Evolutionary conservation across 1,140 invertebrate species (phyloP).

Genomic region (Macrocentrus cingulum): DNA sequence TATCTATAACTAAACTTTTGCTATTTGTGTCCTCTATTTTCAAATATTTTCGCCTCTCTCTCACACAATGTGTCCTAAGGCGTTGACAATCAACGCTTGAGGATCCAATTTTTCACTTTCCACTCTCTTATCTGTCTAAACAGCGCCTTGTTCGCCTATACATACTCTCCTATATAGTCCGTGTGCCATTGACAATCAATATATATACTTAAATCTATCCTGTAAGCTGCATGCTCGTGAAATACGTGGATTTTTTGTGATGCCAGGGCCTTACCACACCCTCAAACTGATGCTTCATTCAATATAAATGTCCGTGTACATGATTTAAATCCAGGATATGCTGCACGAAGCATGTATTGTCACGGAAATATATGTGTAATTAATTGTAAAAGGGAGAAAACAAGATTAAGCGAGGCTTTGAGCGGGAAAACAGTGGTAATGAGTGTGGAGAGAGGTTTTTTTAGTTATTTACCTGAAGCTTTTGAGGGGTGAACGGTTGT

Average conservation of each 20-base stretch:
- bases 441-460: background rate
- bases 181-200: conserved; percentile 15
- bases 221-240: conserved; percentile 36
- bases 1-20: conserved; percentile 1
- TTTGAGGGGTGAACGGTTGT: conserved; percentile 51
- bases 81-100: too few species aligned
- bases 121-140: conserved; percentile 4
- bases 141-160: too few species aligned
- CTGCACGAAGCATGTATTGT: conserved; percentile 45
- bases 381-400: too few species aligned
- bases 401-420: too few species aligned
- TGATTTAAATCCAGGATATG: too few species aligned
- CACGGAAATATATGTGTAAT: background rate
- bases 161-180: too few species aligned
- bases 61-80: background rate
- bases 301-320: conserved; percentile 23
- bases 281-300: background rate
- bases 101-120: too few species aligned
- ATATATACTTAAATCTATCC: background rate
- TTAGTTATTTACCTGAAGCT: conserved; percentile 31
- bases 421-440: too few species aligned
- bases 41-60: background rate
- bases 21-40: conserved; percentile 10
- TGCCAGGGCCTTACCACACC: too few species aligned
- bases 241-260: conserved; percentile 40